phyloP scores from a whole-genome alignment of 1,140 invertebrate genomes.

The Drosophila watanabei region DNA sequence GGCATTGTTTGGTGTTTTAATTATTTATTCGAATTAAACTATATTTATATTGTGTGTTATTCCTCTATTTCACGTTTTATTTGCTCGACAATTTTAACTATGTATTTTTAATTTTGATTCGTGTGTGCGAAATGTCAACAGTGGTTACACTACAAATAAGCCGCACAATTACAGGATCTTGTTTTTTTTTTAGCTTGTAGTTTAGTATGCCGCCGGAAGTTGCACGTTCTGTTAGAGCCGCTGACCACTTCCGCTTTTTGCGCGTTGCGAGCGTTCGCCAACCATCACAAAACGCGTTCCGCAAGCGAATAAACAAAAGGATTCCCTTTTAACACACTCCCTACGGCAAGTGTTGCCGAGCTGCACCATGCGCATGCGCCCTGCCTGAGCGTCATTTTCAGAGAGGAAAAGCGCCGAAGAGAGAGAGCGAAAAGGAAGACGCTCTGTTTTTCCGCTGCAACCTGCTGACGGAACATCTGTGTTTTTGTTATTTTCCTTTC shows the following conservation, averaged over 20 bases:
- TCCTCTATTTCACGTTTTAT: slow-evolving; percentile 1
- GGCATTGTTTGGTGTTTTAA: neutral
- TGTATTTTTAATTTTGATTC: neutral
- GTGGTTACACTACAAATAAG: slow-evolving; percentile 6
- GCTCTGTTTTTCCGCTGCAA: slow-evolving; percentile 12
- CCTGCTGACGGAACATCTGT: slow-evolving; percentile 70
- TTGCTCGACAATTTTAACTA: slow-evolving; percentile 13
- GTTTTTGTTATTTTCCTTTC: slow-evolving; percentile 71
- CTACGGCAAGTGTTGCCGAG: slow-evolving; percentile 61
- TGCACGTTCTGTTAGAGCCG: slow-evolving; percentile 29
- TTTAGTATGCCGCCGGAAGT: slow-evolving; percentile 49
- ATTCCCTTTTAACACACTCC: slow-evolving; percentile 3
- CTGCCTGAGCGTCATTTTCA: neutral
- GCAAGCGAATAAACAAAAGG: slow-evolving; percentile 61
- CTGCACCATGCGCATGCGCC: slow-evolving; percentile 40
- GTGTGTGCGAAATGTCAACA: slow-evolving; percentile 15
- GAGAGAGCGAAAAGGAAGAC: neutral
- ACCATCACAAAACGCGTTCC: slow-evolving; percentile 61
- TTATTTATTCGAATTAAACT: slow-evolving; percentile 4
- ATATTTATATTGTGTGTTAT: slow-evolving; percentile 6
- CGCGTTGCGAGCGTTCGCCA: slow-evolving; percentile 28
- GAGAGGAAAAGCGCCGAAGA: neutral
- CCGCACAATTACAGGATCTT: slow-evolving; percentile 14
- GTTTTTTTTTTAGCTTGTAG: neutral
- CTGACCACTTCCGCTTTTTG: slow-evolving; percentile 33